phyloP scores from a whole-genome alignment of 2,888 invertebrate genomes.

The Spilarctia lutea region DNA sequence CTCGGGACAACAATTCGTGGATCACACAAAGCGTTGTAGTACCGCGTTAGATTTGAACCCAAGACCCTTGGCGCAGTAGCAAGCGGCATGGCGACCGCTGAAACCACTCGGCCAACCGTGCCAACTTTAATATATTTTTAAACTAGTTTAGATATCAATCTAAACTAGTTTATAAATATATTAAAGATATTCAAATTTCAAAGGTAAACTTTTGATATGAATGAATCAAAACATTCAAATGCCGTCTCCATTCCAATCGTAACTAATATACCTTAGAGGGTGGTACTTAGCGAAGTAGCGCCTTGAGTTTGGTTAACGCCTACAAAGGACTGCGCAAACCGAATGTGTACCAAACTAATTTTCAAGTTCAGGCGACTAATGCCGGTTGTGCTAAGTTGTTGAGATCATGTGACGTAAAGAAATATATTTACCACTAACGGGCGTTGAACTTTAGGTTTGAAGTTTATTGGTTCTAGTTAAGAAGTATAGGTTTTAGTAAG shows the following conservation, averaged over 20 bases:
- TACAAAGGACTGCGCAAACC: slow-evolving; percentile 29
- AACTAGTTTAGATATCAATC: too few relatives aligned
- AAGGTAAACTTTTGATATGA: too few relatives aligned
- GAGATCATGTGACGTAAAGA: slow-evolving; percentile 24
- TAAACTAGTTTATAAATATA: too few relatives aligned
- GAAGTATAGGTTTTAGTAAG: background rate
- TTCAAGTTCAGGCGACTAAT: slow-evolving; percentile 41
- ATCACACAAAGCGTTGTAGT: too few relatives aligned
- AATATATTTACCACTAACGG: slow-evolving; percentile 7
- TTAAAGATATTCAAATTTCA: too few relatives aligned
- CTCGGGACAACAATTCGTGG: too few relatives aligned
- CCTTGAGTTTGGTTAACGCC: slow-evolving; percentile 28
- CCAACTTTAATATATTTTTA: too few relatives aligned
- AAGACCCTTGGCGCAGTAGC: too few relatives aligned
- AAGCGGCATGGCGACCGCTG: too few relatives aligned
- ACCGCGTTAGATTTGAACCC: too few relatives aligned
- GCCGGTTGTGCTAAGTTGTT: slow-evolving; percentile 36
- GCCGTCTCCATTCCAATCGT: background rate
- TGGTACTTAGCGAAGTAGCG: slow-evolving; percentile 14
- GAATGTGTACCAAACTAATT: slow-evolving; percentile 41
- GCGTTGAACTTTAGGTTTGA: slow-evolving; percentile 15
- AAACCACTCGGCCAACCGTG: too few relatives aligned
- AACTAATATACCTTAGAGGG: slow-evolving; percentile 18
- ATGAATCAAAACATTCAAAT: background rate
- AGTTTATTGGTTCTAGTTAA: background rate